Conservation (phyloP, 2,888 invertebrate species). For the Papilio elwesi region DNA sequence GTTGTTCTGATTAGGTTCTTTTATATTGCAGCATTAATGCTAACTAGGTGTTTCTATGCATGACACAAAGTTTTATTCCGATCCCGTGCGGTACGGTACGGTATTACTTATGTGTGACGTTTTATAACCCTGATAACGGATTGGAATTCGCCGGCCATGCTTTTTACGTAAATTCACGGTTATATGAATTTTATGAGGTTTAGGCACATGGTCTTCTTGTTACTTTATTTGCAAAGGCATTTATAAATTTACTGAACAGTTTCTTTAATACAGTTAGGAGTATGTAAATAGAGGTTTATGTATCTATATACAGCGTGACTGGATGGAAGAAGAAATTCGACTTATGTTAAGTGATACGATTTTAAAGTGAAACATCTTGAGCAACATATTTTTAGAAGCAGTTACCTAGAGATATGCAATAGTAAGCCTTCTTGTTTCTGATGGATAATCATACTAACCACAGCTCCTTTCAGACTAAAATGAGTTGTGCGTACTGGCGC, state of each 20-base stretch:
- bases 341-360: no score
- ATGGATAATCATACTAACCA: no score
- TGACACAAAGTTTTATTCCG: constrained; percentile 63
- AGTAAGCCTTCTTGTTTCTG: no score
- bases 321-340: no score
- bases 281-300: no score
- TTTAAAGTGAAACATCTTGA: no score
- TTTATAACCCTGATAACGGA: constrained; percentile 56
- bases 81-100: constrained; percentile 51
- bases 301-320: no score
- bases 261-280: background rate
- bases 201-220: constrained; percentile 48
- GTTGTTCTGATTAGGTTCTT: constrained; percentile 44
- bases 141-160: constrained; percentile 33
- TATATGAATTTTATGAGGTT: constrained; percentile 30
- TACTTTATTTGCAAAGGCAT: background rate
- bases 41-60: constrained; percentile 52
- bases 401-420: no score
- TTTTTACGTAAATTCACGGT: constrained; percentile 38
- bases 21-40: constrained; percentile 27
- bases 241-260: background rate
- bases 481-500: no score
- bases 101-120: constrained; percentile 50
- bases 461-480: no score
- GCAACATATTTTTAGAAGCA: no score